Percentiles rank a stretch among this genome's conserved stretches.
phyloP scores from a whole-genome alignment of 2,888 invertebrate genomes.

The Choristoneura rosaceana region DNA sequence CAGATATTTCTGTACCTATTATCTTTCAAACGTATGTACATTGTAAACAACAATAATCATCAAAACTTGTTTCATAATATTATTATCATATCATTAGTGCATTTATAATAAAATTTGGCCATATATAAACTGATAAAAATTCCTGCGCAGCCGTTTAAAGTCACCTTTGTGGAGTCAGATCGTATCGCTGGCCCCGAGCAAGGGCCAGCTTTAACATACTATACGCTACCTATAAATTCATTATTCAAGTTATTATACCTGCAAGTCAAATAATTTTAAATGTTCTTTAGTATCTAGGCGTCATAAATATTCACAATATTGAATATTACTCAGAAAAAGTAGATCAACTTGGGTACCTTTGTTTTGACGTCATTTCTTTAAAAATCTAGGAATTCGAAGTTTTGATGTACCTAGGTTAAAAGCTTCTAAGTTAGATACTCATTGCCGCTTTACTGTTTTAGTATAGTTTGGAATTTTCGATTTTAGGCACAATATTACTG shows the following conservation, averaged over 20 bases:
- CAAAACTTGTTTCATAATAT: slow-evolving; percentile 6
- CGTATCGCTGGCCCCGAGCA: slow-evolving; percentile 26
- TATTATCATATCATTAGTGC: slow-evolving; percentile 21
- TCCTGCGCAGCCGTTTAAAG: slow-evolving; percentile 33
- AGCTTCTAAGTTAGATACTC: no score
- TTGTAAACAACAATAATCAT: slow-evolving; percentile 2
- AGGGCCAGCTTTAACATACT: slow-evolving; percentile 4
- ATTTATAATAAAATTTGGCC: slow-evolving; percentile 32
- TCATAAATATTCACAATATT: background rate
- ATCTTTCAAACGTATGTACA: slow-evolving; percentile 1
- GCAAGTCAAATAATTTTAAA: background rate
- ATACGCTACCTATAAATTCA: slow-evolving; percentile 11
- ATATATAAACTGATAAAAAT: slow-evolving; percentile 36
- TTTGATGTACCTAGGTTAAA: no score
- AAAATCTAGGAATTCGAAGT: no score
- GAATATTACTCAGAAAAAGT: background rate
- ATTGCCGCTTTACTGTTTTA: no score
- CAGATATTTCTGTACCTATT: background rate
- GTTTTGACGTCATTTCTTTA: background rate
- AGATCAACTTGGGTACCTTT: background rate
- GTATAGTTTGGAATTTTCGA: background rate
- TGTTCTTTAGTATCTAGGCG: background rate
- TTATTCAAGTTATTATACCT: background rate
- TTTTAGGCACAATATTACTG: background rate
- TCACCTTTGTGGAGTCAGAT: slow-evolving; percentile 29